A percentile compares a stretch with the other conserved stretches of the same genome.
These are phyloP conservation scores for Hiodon tergisus DNA, from an alignment of 2,113 vertebrate species.

Conservation along the genomic window DNA sequence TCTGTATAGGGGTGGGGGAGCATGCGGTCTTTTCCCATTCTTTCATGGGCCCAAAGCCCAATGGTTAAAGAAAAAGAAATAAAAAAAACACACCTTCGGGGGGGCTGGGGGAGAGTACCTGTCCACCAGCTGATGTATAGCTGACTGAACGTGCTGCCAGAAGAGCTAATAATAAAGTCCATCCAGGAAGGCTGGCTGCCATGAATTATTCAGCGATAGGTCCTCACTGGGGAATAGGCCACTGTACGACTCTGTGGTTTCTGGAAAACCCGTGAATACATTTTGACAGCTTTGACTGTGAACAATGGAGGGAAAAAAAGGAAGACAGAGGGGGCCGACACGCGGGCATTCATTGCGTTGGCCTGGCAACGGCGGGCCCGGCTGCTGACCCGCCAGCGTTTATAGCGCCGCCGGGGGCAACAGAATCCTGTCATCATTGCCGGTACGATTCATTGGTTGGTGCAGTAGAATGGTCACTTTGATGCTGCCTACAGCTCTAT, in stretches of 20 bases:
- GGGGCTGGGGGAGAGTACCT: no score
- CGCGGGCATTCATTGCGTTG: not conserved
- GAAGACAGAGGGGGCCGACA: not conserved
- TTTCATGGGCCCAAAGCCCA: no score
- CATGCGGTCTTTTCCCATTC: no score
- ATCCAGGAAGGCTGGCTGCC: not conserved
- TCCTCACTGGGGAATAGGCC: not conserved
- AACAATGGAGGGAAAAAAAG: not conserved
- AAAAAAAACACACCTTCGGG: no score
- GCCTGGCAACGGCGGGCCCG: not conserved
- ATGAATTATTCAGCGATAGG: not conserved
- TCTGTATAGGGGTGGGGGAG: no score
- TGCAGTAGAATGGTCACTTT: not conserved
- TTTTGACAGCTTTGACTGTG: no score
- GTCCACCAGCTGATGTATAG: not conserved
- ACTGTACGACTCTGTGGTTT: not conserved
- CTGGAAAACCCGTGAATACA: not conserved
- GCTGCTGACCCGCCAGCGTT: not conserved
- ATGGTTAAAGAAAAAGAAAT: no score
- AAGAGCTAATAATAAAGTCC: constrained; percentile 8
- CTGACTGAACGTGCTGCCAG: not conserved
- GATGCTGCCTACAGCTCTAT: not conserved
- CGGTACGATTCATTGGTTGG: not conserved
- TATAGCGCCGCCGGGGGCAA: not conserved
- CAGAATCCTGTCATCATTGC: not conserved